Evolutionary conservation across 2,888 invertebrate genomes (phyloP), one percentile per base, ranked within the genome.

Genomic region (Melinopterus prodromus): DNA sequence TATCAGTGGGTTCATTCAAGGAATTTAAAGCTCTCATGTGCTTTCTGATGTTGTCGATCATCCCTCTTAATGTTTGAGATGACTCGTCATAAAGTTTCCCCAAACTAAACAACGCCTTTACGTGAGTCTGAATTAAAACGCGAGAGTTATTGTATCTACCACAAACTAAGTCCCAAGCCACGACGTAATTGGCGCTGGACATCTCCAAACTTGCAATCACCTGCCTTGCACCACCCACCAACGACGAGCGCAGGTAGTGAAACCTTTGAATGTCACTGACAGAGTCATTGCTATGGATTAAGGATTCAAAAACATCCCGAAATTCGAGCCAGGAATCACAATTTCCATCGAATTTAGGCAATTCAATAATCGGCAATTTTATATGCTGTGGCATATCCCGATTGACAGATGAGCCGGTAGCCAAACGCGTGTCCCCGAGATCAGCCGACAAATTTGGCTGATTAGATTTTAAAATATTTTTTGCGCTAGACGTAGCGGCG

Each of bases 81-180:
- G 74, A 77, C 26, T 81, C 79, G 16, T 74, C 78, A 38, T 12
- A 7, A 36, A 81, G 12, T 16, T 70, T 4, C 70, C 78, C 77
- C 12, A 80, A 15, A 16, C 75, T 26, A 81, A 84, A 84, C 69
- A 82, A 16, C 2, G 70, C 72, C 69, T 81, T 78, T n/a, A 83
- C 69, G 76, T 82, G 82, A 71, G 80, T 80, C 2, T 79, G 82
- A 14, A 83, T 77, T 26, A 84, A 71, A 9, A 83, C 37, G 14
- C 78, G 75, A n/a, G 26, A 80, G 36, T 83, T 84, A 71, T 82
- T 72, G 69, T 71, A 83, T 14, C 83, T 70, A 37, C 81, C 79
- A n/a, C 79, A 70, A 26, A 84, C 76, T 72, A 82, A 71, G 12
- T 83, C 79, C 83, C 83, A 83, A 6, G 83, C 84, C 12, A 81